Percentiles rank a stretch among this genome's conserved stretches.
Evolutionary conservation across 2,888 invertebrate genomes (phyloP).

Genomic region (Apeira syringaria): DNA sequence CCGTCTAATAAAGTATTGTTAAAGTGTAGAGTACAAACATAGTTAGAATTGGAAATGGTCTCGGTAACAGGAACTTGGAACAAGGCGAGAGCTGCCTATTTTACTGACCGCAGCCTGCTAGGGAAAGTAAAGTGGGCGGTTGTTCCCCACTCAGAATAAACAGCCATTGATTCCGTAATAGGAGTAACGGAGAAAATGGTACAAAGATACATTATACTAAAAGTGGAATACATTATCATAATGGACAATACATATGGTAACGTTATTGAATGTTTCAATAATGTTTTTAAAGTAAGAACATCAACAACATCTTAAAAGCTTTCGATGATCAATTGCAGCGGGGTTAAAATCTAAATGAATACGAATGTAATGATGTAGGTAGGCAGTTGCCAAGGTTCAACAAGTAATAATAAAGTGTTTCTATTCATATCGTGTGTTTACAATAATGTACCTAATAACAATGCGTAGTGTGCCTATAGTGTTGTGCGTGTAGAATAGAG

Average conservation of each 20-base stretch:
- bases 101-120: conserved; percentile 40
- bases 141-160: conserved; percentile 34
- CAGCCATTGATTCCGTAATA: conserved; percentile 47
- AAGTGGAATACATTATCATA: conserved; percentile 47
- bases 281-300: conserved; percentile 15
- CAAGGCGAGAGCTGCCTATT: conserved; percentile 45
- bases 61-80: conserved; percentile 39
- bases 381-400: conserved; percentile 35
- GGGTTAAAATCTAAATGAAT: conserved; percentile 18
- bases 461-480: too few species aligned
- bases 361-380: conserved; percentile 8
- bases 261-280: conserved; percentile 38
- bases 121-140: conserved; percentile 51
- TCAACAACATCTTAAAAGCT: conserved; percentile 20
- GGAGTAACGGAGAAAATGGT: conserved; percentile 41
- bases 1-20: conserved; percentile 22
- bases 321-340: conserved; percentile 23
- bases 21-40: conserved; percentile 15
- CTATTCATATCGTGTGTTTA: conserved; percentile 38
- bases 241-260: conserved; percentile 33
- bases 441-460: conserved; percentile 22
- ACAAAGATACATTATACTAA: conserved; percentile 45
- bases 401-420: conserved; percentile 39
- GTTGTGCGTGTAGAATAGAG: conserved; percentile 27
- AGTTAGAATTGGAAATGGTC: conserved; percentile 28